phyloP scores from a whole-genome alignment of 2,888 invertebrate genomes.

The Venusia cambrica region DNA sequence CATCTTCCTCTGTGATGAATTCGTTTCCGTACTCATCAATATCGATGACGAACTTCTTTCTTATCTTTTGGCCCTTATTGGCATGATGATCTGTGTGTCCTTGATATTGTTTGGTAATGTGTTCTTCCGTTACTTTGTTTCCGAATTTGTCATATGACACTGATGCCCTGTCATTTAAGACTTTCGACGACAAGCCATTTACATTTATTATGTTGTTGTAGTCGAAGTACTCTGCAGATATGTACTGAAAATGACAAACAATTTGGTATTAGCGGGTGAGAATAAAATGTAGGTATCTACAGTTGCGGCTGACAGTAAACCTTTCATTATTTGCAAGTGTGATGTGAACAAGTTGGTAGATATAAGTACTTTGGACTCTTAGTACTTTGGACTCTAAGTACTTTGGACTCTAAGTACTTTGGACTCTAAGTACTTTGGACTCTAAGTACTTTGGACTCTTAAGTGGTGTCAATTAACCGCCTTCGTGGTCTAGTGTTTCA shows the following conservation, averaged over 20 bases:
- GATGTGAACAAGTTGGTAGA: no score
- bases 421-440: no score
- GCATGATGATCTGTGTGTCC: not conserved
- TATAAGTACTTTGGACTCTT: no score
- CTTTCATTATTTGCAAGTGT: no score
- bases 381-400: no score
- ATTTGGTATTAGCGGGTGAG: no score
- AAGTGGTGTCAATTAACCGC: no score
- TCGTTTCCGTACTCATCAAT: constrained; percentile 46
- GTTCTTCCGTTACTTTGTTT: not conserved
- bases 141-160: not conserved
- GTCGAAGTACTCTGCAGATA: constrained; percentile 35
- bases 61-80: constrained; percentile 5
- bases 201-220: not conserved
- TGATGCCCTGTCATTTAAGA: constrained; percentile 1
- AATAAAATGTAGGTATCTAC: no score
- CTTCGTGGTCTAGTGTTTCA: no score
- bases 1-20: constrained; percentile 51
- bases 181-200: not conserved
- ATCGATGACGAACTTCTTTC: constrained; percentile 38
- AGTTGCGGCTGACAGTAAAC: no score
- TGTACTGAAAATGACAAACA: constrained; percentile 46
- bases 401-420: no score
- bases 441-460: no score
- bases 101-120: constrained; percentile 3